Base-by-base conservation (phyloP, 2,888 invertebrate genomes). In the Sericinus montela region DNA sequence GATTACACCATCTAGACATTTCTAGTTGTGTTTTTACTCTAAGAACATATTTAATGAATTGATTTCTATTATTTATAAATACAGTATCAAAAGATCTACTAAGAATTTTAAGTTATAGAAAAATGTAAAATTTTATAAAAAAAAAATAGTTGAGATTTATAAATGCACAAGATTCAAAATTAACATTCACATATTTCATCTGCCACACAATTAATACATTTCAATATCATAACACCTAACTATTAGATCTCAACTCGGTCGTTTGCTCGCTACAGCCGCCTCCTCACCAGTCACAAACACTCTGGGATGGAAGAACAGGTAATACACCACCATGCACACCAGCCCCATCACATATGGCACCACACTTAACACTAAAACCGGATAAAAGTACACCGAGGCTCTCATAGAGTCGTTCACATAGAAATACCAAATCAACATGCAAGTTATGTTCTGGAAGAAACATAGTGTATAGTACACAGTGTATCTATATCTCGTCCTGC, bases 401-500 rank as follows among this genome's bases (percentile, higher is more conserved):
- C 80, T 75, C 41, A 91, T 74, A 16, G 76, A 74, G 29, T 79
- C 75, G 9, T 87, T 77, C 0, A 90, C 90, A 56, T 84, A 91
- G 0, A 89, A 59, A 56, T 89, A 90, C 93, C 94, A 95, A 0
- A 94, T 62, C 0, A 83, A 63, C 37, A 90, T 90, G 48, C 94
- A 94, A 0, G 84, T 67, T 0, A 92, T 65, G 72, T 95, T 95
- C 69, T 95, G 94, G 1, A 92, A 39, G 47, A 93, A 92, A 61
- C 94, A 93, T 14, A 94, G 66, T 6, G 81, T 77, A 59, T 95
- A 95, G 68, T 93, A 95, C 8, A 93, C 69, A 0, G 91, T 56
- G 66, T 94, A 95, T 58, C 93, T 90, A 43, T 91, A 90, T 48
- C 94, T 91, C 0, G 97, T 97, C 39, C 91, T 91, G 1, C 95